phyloP scores from a whole-genome alignment of 2,797 vertebrate genomes.

The Gobio occitaniae region DNA sequence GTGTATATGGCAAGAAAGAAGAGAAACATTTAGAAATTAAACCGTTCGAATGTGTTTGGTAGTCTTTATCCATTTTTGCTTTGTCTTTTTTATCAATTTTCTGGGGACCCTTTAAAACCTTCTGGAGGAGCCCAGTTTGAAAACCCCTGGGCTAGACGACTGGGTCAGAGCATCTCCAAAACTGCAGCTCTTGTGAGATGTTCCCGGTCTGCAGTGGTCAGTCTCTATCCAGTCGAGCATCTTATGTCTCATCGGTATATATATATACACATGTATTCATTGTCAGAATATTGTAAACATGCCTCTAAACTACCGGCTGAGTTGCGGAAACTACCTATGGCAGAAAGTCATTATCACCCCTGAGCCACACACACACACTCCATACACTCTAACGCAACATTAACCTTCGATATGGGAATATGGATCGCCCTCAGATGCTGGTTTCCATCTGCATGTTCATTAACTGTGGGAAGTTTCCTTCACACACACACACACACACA shows the following conservation, averaged over 20 bases:
- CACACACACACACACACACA: background rate
- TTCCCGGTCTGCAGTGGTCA: too few relatives aligned
- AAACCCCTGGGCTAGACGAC: too few relatives aligned
- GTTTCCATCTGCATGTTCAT: slow-evolving; percentile 27
- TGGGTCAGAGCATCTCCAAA: too few relatives aligned
- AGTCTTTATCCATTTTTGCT: too few relatives aligned
- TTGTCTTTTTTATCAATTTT: too few relatives aligned
- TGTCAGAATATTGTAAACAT: background rate
- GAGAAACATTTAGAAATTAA: too few relatives aligned
- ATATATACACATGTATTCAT: background rate
- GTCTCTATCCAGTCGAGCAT: too few relatives aligned
- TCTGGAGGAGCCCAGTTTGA: too few relatives aligned
- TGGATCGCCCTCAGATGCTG: background rate
- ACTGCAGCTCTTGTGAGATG: too few relatives aligned
- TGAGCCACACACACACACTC: background rate
- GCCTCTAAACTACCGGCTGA: background rate
- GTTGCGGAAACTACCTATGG: background rate
- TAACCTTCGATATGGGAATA: background rate
- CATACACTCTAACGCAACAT: slow-evolving; percentile 11
- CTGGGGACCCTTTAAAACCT: too few relatives aligned
- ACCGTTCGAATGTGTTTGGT: too few relatives aligned
- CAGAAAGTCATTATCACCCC: slow-evolving; percentile 4
- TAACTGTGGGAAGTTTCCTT: slow-evolving; percentile 30
- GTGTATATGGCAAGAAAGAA: too few relatives aligned
- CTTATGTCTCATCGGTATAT: background rate